phyloP scores from a whole-genome alignment of 2,888 invertebrate species.

The Drosophila ezoana region DNA sequence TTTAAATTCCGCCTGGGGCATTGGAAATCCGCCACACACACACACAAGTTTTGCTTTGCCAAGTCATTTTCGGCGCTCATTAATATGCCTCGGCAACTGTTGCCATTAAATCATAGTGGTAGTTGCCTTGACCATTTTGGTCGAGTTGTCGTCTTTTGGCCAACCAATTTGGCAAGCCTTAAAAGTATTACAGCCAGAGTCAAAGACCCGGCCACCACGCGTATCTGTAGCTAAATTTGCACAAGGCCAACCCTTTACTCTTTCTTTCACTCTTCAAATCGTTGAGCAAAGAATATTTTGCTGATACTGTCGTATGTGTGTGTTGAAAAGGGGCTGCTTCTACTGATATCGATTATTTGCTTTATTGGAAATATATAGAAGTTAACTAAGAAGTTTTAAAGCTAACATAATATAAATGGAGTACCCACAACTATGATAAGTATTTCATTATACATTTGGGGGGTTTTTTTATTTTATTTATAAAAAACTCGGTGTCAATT shows the following conservation, averaged over 20 bases:
- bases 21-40: conserved; percentile 8
- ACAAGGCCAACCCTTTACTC: conserved; percentile 42
- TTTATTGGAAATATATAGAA: not conserved
- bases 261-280: conserved; percentile 1
- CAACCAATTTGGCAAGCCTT: conserved; percentile 39
- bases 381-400: not conserved
- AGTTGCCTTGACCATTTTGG: conserved; percentile 60
- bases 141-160: conserved; percentile 31
- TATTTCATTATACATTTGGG: too few species aligned
- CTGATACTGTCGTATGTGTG: conserved; percentile 15
- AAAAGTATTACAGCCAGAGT: conserved; percentile 37
- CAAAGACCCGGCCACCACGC: conserved; percentile 37
- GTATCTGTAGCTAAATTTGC: conserved; percentile 16
- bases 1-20: conserved; percentile 40
- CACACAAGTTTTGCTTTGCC: conserved; percentile 22
- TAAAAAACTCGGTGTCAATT: too few species aligned
- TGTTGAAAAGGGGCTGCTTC: not conserved
- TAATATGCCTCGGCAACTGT: conserved; percentile 57
- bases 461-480: too few species aligned
- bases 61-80: conserved; percentile 49
- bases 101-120: conserved; percentile 65
- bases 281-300: conserved; percentile 4
- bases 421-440: not conserved
- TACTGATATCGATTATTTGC: conserved; percentile 29
- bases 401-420: not conserved